A percentile compares a stretch with the other conserved stretches of the same genome.
Conservation (phyloP, 2,888 invertebrate species). For the Odontocolon sp. region DNA sequence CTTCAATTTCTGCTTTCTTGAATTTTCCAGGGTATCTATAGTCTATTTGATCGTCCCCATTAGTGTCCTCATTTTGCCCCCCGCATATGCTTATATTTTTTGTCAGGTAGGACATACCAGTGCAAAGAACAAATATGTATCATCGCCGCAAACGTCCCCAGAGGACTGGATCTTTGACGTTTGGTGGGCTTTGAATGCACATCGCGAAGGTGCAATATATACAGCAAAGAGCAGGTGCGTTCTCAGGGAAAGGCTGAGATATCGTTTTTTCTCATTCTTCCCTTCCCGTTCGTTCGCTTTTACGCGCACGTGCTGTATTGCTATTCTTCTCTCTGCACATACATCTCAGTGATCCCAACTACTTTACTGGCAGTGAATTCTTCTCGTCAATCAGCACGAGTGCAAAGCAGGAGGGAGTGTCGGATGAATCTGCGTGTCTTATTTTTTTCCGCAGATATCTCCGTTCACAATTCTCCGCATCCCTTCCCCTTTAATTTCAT, state of each 20-base stretch:
- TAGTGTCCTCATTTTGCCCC: no score
- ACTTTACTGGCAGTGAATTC: constrained; percentile 53
- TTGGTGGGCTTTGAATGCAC: constrained; percentile 9
- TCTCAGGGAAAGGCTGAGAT: constrained; percentile 53
- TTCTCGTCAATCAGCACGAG: constrained; percentile 78
- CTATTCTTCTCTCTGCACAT: constrained; percentile 40
- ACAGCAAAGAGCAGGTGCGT: constrained; percentile 49
- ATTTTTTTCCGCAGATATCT: constrained; percentile 38
- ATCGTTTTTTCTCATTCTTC: constrained; percentile 35
- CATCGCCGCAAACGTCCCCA: constrained; percentile 61
- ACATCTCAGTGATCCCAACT: constrained; percentile 3
- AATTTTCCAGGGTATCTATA: no score
- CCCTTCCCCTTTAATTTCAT: constrained; percentile 20
- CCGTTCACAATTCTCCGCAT: constrained; percentile 25
- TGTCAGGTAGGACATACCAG: background rate
- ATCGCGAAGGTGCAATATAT: constrained; percentile 32
- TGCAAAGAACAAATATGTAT: constrained; percentile 66
- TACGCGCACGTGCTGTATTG: constrained; percentile 79
- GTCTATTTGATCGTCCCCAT: no score
- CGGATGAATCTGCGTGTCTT: constrained; percentile 23
- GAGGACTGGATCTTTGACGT: constrained; percentile 57
- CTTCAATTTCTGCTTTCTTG: no score
- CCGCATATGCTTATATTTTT: background rate
- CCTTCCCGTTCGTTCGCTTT: constrained; percentile 71
- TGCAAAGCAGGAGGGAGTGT: constrained; percentile 62